Base-by-base conservation (phyloP, 2,113 vertebrate species). In the Smithornis capensis region DNA sequence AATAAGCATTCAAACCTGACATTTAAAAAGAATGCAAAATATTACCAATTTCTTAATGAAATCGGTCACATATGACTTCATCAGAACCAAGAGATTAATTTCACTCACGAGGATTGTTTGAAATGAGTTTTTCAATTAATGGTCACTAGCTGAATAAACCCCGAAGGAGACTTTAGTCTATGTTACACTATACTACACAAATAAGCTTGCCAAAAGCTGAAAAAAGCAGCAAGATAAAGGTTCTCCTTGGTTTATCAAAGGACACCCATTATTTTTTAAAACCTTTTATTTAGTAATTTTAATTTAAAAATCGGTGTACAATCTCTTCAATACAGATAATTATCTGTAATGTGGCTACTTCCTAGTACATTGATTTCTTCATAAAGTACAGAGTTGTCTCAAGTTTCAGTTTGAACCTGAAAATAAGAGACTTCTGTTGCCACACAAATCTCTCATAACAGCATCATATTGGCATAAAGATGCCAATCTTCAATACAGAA, bases 51-150 rank as follows among this genome's bases (percentile, higher is more conserved):
- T 89, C 38, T 63, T 69, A 89, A 90, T 91, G 7, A 70, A 96
- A 84, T 63, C 6, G 1, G 42, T 87, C 67, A 60, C 62, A 28
- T 90, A 78, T 89, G 75, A 84, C 81, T 94, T 95, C 65, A 94
- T 73, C 0, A 1, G 56, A 83, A 50, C 75, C 9, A 64, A 86
- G 38, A 95, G 68, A 91, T 92, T 95, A 94, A 93, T 92, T 95
- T 96, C 33, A 85, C 74, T 95, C 81, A n/a, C 21, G 86, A 63
- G 89, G 90, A 76, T 94, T 92, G 92, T 80, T 45, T 84, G 64
- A 83, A 94, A 69, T 93, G 27, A 83, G 55, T 71, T 97, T 92
- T 96, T 95, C 88, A 96, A 92, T 97, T 96, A 97, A 95, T 19
- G 10, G 93, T 94, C 90, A 96, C 96, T 94, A 92, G 77, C 73